A percentile compares a stretch with the other conserved stretches of the same genome.
Evolutionary conservation across 2,113 vertebrate species (phyloP).

Genomic region (Poecilia latipinna): DNA sequence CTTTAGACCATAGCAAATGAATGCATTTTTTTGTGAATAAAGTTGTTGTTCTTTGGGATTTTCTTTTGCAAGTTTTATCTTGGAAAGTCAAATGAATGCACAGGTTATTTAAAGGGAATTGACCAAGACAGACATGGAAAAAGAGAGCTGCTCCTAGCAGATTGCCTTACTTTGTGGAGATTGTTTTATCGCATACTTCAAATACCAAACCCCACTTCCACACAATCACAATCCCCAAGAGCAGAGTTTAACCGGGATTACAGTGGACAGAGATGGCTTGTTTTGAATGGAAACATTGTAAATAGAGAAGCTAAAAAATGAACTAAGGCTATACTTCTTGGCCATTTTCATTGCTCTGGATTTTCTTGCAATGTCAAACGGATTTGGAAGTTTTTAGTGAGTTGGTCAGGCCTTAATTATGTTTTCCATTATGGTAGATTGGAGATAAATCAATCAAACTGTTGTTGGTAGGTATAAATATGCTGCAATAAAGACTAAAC

Average conservation of each 20-base stretch:
- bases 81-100: conserved; percentile 9
- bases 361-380: not conserved
- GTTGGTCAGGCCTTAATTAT: not conserved
- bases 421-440: not conserved
- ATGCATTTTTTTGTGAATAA: no score
- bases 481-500: conserved; percentile 42
- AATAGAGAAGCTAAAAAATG: no score
- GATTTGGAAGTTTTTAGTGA: not conserved
- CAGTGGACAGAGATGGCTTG: no score
- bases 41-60: no score
- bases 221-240: no score
- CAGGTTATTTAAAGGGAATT: conserved; percentile 1
- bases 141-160: conserved; percentile 31
- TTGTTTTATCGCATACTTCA: conserved; percentile 34
- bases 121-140: conserved; percentile 27
- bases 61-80: not conserved
- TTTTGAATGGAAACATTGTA: no score
- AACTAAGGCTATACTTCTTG: no score
- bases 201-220: not conserved
- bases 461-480: not conserved
- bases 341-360: no score
- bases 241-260: no score
- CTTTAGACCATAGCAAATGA: not conserved
- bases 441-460: not conserved
- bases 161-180: conserved; percentile 29